Conservation (phyloP, 2,888 invertebrate species). For the Netelia virgata region DNA sequence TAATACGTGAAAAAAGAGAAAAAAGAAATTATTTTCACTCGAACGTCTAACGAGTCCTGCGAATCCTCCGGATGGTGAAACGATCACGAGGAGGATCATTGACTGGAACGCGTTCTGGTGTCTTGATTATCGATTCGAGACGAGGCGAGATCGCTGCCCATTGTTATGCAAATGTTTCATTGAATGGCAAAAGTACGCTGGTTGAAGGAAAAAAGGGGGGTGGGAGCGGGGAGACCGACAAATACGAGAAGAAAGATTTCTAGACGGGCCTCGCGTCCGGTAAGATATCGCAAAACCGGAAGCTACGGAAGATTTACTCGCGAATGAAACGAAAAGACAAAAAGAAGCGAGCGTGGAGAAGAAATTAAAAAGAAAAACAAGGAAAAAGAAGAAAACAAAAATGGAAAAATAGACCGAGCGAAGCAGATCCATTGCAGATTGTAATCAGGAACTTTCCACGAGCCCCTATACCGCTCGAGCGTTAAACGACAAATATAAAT, state of each 20-base stretch:
- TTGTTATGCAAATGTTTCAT: conserved; percentile 66
- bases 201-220: neutral
- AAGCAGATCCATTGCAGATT: conserved; percentile 54
- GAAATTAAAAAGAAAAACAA: conserved; percentile 32
- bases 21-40: neutral
- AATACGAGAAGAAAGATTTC: conserved; percentile 32
- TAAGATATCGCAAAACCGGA: conserved; percentile 59
- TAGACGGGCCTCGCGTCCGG: conserved; percentile 42
- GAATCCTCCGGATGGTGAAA: conserved; percentile 21
- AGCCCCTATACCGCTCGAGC: conserved; percentile 26
- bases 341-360: conserved; percentile 1
- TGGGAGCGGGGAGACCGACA: neutral
- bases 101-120: conserved; percentile 56
- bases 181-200: neutral
- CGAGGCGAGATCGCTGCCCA: conserved; percentile 60
- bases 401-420: conserved; percentile 44
- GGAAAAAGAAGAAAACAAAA: conserved; percentile 29
- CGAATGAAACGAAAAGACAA: neutral
- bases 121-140: conserved; percentile 64
- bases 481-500: conserved; percentile 65
- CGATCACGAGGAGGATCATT: conserved; percentile 50
- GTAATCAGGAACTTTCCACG: conserved; percentile 61
- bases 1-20: too few relatives aligned
- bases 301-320: conserved; percentile 37
- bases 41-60: neutral